A percentile compares a stretch with the other conserved stretches of the same genome.
Evolutionary conservation across 1,140 invertebrate species (phyloP).

Genomic region (Drosophila neocordata): DNA sequence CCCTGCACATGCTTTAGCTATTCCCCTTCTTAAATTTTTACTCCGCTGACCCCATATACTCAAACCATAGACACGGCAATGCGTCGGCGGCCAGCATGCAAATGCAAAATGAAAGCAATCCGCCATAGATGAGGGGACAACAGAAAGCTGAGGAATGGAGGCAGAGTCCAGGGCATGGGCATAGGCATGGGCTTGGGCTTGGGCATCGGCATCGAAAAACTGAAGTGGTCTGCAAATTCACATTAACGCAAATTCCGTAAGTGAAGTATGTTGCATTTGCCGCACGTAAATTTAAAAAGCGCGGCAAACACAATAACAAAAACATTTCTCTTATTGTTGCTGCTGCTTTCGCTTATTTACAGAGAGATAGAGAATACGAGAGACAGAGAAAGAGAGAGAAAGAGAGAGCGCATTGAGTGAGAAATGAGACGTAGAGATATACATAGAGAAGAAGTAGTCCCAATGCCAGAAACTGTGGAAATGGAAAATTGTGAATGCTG

Average conservation of each 20-base stretch:
- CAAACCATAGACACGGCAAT: slow-evolving; percentile 32
- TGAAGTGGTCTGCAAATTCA: slow-evolving; percentile 79
- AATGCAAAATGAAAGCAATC: slow-evolving; percentile 65
- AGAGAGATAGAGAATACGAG: slow-evolving; percentile 50
- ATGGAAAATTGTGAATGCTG: slow-evolving; percentile 32
- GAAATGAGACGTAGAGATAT: slow-evolving; percentile 28
- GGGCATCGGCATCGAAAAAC: slow-evolving; percentile 21
- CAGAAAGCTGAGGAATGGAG: not conserved
- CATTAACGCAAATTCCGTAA: slow-evolving; percentile 81
- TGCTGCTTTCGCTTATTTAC: slow-evolving; percentile 47
- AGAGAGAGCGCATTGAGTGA: slow-evolving; percentile 19
- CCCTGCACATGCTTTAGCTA: slow-evolving; percentile 29
- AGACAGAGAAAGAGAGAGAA: slow-evolving; percentile 32
- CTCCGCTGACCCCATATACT: slow-evolving; percentile 15
- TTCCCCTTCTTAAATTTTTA: not conserved
- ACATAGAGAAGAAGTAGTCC: slow-evolving; percentile 45
- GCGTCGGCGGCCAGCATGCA: slow-evolving; percentile 66
- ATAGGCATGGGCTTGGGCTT: no score
- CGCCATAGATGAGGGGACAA: slow-evolving; percentile 21
- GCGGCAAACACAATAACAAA: slow-evolving; percentile 72
- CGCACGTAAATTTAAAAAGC: slow-evolving; percentile 80
- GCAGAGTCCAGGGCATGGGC: not conserved
- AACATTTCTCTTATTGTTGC: slow-evolving; percentile 43
- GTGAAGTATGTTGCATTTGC: slow-evolving; percentile 81
- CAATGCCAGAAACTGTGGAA: slow-evolving; percentile 22